Evolutionary conservation across 2,797 vertebrate species (phyloP).

Genomic region (Astyanax mexicanus): DNA sequence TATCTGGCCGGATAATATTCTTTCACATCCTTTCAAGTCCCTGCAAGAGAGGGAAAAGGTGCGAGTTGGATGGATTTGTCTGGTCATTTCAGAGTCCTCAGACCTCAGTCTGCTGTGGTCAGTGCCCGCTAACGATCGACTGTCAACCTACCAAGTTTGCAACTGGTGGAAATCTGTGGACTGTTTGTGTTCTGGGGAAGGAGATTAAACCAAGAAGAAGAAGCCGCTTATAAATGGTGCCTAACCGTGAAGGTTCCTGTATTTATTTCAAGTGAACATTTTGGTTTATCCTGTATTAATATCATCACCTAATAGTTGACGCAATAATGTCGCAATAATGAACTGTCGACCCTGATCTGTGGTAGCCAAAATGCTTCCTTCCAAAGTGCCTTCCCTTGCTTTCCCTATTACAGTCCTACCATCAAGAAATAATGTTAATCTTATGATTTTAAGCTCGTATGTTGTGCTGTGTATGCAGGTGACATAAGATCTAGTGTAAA

Average conservation of each 20-base stretch:
- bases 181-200: conserved; percentile 8
- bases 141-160: conserved; percentile 15
- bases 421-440: conserved; percentile 16
- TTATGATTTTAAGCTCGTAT: conserved; percentile 5
- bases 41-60: conserved; percentile 49
- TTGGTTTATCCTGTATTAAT: conserved; percentile 24
- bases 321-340: conserved; percentile 14
- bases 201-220: conserved; percentile 1
- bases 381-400: conserved; percentile 1
- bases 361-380: conserved; percentile 39
- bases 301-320: conserved; percentile 20
- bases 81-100: conserved; percentile 13
- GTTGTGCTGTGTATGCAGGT: conserved; percentile 46
- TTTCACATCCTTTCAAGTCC: conserved; percentile 52
- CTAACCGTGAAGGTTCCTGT: background rate
- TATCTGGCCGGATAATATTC: conserved; percentile 35
- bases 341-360: background rate
- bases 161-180: background rate
- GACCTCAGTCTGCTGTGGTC: conserved; percentile 26
- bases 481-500: too few species aligned
- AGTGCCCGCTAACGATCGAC: conserved; percentile 3
- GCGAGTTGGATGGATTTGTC: conserved; percentile 27
- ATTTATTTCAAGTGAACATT: conserved; percentile 18
- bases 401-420: conserved; percentile 1
- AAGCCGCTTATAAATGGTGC: background rate